Conservation (phyloP, 2,113 vertebrate genomes). For the Calidris pugnax region DNA sequence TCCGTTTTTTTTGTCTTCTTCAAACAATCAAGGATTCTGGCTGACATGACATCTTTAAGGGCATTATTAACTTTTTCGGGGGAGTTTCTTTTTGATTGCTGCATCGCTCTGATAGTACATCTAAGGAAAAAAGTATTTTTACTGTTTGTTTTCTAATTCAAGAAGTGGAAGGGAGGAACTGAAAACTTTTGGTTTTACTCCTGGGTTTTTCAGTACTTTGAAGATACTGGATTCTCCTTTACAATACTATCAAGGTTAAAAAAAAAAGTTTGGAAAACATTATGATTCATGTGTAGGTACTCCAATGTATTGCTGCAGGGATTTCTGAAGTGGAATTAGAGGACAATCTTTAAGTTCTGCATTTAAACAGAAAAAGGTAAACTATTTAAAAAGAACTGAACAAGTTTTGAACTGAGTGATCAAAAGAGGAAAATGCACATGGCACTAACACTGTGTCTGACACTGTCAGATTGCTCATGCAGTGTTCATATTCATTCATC, state of each 20-base stretch:
- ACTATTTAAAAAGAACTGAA: neutral
- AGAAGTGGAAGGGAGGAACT: neutral
- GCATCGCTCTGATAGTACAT: neutral
- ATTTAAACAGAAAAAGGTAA: conserved; percentile 12
- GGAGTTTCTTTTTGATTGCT: neutral
- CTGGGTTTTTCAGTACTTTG: conserved; percentile 3
- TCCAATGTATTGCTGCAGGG: neutral
- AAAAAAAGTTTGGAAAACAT: neutral
- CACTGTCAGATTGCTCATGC: neutral
- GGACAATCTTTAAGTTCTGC: neutral
- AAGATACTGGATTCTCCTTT: neutral
- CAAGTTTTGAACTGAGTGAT: conserved; percentile 19
- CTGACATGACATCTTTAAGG: neutral
- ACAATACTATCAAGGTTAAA: conserved; percentile 1
- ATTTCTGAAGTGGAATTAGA: conserved; percentile 22
- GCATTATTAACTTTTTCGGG: neutral
- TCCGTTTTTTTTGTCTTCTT: neutral
- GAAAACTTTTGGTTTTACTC: neutral
- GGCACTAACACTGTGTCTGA: neutral
- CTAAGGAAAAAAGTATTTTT: neutral
- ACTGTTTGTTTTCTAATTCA: neutral
- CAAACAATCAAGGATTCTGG: neutral
- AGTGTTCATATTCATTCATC: conserved; percentile 33
- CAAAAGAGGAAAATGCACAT: conserved; percentile 29
- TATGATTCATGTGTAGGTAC: neutral